These are phyloP conservation scores for Brachyrhaphis roseni DNA, from an alignment of 2,797 vertebrate genomes.

Conservation along the genomic window DNA sequence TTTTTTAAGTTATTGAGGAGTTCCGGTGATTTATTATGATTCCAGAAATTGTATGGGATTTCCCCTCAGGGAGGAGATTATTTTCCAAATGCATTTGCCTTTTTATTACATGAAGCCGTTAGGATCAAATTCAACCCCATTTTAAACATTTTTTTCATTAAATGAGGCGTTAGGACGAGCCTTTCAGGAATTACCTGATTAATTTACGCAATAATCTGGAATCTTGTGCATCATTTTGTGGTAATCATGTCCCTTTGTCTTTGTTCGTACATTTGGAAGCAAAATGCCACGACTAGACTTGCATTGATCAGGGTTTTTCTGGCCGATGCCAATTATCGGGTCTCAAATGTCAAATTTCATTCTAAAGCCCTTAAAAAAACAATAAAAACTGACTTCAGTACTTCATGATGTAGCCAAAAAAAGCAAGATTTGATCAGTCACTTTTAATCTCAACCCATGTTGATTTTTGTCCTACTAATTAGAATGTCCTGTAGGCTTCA, in stretches of 20 bases:
- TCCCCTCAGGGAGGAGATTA: conserved; percentile 27
- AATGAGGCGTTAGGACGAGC: conserved; percentile 16
- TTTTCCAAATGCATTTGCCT: conserved; percentile 20
- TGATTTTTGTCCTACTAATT: not conserved
- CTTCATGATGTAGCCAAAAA: not conserved
- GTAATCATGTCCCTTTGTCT: not conserved
- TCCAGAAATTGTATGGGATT: conserved; percentile 47
- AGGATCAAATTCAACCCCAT: conserved; percentile 51
- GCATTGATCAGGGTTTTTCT: not conserved
- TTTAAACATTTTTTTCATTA: conserved; percentile 45
- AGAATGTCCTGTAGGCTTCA: not conserved
- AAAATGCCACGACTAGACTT: not conserved
- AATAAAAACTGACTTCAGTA: not conserved
- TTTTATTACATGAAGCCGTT: conserved; percentile 37
- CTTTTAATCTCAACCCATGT: not conserved
- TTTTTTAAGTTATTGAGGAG: conserved; percentile 34
- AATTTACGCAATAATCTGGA: conserved; percentile 1
- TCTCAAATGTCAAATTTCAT: not conserved
- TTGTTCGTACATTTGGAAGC: no score
- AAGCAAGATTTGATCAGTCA: not conserved
- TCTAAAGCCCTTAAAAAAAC: not conserved
- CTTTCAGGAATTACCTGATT: conserved; percentile 14
- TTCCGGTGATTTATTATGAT: conserved; percentile 45
- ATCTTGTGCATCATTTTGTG: not conserved
- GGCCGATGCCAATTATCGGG: not conserved